These are phyloP conservation scores for Proterorhinus semilunaris DNA, from an alignment of 2,113 vertebrate species.

Conservation along the genomic window DNA sequence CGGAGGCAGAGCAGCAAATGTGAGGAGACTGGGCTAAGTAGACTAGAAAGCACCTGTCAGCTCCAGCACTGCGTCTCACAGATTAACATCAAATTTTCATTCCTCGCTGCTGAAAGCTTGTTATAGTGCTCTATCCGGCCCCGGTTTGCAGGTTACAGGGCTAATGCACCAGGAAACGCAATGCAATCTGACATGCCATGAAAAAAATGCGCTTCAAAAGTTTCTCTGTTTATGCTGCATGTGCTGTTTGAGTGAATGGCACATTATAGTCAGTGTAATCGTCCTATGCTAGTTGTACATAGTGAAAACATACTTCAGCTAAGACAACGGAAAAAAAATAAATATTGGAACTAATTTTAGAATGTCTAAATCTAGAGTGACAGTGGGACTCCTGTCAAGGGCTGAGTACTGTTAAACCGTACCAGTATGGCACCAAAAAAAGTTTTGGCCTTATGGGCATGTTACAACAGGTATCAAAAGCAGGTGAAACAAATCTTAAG, in stretches of 20 bases:
- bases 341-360: no score
- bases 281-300: no score
- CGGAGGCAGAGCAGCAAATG: conserved; percentile 77
- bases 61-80: conserved; percentile 88
- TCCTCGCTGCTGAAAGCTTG: conserved; percentile 80
- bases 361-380: no score
- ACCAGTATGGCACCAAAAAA: no score
- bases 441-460: no score
- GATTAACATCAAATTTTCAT: conserved; percentile 99
- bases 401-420: no score
- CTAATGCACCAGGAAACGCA: conserved; percentile 29
- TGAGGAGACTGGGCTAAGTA: conserved; percentile 94
- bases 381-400: no score
- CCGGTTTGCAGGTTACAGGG: conserved; percentile 36
- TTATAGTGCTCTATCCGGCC: conserved; percentile 27
- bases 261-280: conserved; percentile 37
- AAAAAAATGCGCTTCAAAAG: background rate
- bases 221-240: conserved; percentile 30
- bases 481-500: no score
- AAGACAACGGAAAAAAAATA: no score
- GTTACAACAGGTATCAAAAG: no score
- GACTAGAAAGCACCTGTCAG: conserved; percentile 99
- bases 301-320: no score
- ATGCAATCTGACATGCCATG: conserved; percentile 28
- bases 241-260: conserved; percentile 48